Base-by-base conservation (phyloP, 2,113 vertebrate species). In the Oryzias woworae region DNA sequence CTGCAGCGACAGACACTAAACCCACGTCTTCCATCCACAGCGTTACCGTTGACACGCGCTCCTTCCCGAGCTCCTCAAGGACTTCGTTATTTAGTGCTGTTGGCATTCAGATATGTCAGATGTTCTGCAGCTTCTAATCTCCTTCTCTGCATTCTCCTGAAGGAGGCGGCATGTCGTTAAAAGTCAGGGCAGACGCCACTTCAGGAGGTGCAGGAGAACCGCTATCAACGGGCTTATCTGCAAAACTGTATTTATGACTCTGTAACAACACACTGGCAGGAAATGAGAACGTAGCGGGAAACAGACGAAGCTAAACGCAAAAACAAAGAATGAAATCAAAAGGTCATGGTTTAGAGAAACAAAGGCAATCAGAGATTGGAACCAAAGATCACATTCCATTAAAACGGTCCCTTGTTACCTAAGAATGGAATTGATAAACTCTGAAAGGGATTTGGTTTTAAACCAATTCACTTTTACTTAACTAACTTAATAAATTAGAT, bases 31-130 rank as follows among this genome's bases (percentile, higher is more conserved):
- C 16, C 28, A 45, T 26, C 56, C 18, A 14, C 23, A 60, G 45
- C 64, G 74, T 69, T 36, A 47, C 28, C 62, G 75, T 66, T 77
- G 68, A 75, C 36, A 53, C 16, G 31, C 2, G 48, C 58, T 68
- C 28, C 58, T 63, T 71, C 64, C 28, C 23, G 57, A 54, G 43
- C 36, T 48, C 58, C 66, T 63, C 42, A 62, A 73, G 66, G 60
- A 68, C 54, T 69, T 71, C 61, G 54, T 56, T 72, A 61, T 79
- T 82, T 71, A 62, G 75, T 69, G 48, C 56, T 55, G 71, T 56
- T 82, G 82, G 86, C 78, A 80, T 88, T 83, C 73, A 69, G 61
- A 77, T 77, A 77, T 81, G 73, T 14, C 55, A 65, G 64, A 75
- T 77, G 68, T 81, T 77, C 75, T 74, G 36, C 7, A 62, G 58